Evolutionary conservation across 1,140 invertebrate genomes (phyloP).

Genomic region (Tyrophagus putrescentiae): DNA sequence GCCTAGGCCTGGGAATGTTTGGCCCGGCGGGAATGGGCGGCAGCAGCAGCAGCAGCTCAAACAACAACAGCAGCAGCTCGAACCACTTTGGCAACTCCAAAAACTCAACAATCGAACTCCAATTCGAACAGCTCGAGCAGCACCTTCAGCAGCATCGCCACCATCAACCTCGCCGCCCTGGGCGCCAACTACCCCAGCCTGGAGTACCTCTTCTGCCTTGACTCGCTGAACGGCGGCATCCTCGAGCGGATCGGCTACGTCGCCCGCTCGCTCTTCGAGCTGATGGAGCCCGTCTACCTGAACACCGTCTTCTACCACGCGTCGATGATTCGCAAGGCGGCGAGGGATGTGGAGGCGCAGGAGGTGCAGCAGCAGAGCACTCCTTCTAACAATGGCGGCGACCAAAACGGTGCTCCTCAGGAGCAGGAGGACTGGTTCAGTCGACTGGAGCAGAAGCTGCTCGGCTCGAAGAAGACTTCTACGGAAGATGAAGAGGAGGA

Average conservation of each 20-base stretch:
- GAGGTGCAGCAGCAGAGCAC: too few species aligned
- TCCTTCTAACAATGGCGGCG: too few species aligned
- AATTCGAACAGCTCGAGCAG: too few species aligned
- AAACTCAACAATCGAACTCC: too few species aligned
- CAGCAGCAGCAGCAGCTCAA: too few species aligned
- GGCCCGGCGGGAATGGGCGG: too few species aligned
- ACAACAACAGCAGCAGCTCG: too few species aligned
- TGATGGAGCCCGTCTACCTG: conserved; percentile 4
- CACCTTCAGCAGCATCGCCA: neutral
- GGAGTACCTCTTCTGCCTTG: conserved; percentile 2
- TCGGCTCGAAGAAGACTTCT: neutral
- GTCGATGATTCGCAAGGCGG: neutral
- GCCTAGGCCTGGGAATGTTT: too few species aligned
- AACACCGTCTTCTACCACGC: conserved; percentile 6
- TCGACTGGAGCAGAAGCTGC: neutral
- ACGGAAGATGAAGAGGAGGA: neutral
- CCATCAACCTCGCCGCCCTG: neutral
- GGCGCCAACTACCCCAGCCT: neutral
- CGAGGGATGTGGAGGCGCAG: neutral
- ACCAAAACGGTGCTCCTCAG: too few species aligned
- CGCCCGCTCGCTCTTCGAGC: neutral
- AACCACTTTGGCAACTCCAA: too few species aligned
- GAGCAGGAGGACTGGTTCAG: neutral
- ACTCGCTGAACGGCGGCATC: neutral
- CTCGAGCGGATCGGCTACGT: neutral